A percentile compares a stretch with the other conserved stretches of the same genome.
Conservation (phyloP, 2,888 invertebrate species). For the Drosophila bunnanda region DNA sequence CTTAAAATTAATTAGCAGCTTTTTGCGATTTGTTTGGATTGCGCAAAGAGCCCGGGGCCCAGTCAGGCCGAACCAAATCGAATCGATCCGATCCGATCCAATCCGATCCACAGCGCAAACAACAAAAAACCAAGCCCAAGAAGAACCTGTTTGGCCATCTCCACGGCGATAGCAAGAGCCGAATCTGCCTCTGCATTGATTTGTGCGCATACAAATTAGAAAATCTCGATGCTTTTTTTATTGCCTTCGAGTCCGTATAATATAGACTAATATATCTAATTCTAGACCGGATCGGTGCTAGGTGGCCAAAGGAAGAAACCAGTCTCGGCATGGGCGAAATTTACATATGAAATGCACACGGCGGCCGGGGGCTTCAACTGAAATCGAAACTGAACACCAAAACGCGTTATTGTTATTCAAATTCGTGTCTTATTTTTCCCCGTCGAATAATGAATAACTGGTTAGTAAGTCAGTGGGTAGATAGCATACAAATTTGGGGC, state of each 20-base stretch:
- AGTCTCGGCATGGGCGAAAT: constrained; percentile 53
- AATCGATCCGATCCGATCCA: constrained; percentile 30
- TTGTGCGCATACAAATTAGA: constrained; percentile 63
- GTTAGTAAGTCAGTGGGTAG: constrained; percentile 81
- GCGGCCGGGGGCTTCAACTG: constrained; percentile 41
- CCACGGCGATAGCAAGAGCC: constrained; percentile 24
- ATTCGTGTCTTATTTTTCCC: constrained; percentile 44
- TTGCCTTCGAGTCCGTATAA: constrained; percentile 37
- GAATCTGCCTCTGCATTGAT: constrained; percentile 34
- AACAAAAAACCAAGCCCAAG: constrained; percentile 22
- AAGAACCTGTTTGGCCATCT: constrained; percentile 59
- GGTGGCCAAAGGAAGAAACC: constrained; percentile 49
- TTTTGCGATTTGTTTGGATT: constrained; percentile 62
- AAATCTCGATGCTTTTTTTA: constrained; percentile 24
- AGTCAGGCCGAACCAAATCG: constrained; percentile 20
- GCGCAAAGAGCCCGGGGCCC: constrained; percentile 46
- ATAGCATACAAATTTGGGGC: constrained; percentile 62
- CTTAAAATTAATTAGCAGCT: constrained; percentile 67
- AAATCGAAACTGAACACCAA: constrained; percentile 68
- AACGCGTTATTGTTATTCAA: constrained; percentile 76
- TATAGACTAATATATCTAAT: constrained; percentile 62
- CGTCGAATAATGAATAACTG: constrained; percentile 66
- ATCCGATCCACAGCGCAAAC: constrained; percentile 41
- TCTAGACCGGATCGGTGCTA: constrained; percentile 63
- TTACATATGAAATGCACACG: constrained; percentile 69